Evolutionary conservation across 1,140 invertebrate species (phyloP), one percentile per base, ranked within the genome.

Genomic region (Brachionus rubens): DNA sequence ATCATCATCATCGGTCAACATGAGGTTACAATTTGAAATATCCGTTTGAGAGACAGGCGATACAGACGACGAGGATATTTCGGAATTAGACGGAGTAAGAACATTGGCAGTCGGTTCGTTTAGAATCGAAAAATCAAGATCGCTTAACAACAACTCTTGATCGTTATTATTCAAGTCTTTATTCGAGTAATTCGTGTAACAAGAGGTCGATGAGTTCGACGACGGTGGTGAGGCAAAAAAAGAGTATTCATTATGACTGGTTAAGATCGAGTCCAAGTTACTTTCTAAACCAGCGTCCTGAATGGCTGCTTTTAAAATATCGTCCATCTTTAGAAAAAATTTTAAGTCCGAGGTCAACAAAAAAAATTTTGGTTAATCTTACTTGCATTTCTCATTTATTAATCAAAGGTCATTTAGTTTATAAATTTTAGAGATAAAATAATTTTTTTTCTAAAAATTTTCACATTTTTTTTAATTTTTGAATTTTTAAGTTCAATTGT

Each of bases 281-380:
- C 30, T 40, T 24, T 72, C 50, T 41, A 72, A 24, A 26, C 68
- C 68, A 30, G 68, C 68, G 50, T 72, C 50, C 12, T 72, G 46
- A 48, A 72, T 72, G 16, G 68, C 68, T 48, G 68, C 68, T 36
- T 72, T 72, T 30, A 72, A 54, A 40, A 72, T 72, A 72, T 72
- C 68, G 19, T 72, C 68, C 30, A 72, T 72, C 68, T 72, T 50
- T 7, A n/a, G 43, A 65, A 65, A 65, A 65, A 3, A 36, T 9
- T 12, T 65, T 65, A 1, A 43, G 6, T 41, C 24, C 5, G 19
- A 43, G 19, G 36, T 62, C n/a, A 16, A 12, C n/a, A 6, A 59
- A 7, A 12, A 14, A 65, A 24, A 41, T 43, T 14, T 41, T 65
- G 21, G 9, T 12, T 62, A 62, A 40, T 62, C 56, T 65, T 65